Percentiles rank a stretch among this genome's conserved stretches.
phyloP scores from a whole-genome alignment of 2,113 vertebrate species.

The Eira barbara region DNA sequence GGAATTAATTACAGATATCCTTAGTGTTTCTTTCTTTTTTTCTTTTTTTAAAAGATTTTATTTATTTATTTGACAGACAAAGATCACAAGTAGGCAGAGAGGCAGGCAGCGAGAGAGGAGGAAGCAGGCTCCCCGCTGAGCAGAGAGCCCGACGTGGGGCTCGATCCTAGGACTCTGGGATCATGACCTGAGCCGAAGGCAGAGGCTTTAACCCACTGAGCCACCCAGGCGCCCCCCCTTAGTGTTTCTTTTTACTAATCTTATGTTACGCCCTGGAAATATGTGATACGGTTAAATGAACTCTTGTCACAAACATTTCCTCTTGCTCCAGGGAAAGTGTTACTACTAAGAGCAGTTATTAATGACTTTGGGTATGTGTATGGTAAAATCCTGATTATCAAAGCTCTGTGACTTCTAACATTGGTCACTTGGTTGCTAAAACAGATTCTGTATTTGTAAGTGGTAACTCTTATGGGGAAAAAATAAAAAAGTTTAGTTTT shows the following conservation, averaged over 20 bases:
- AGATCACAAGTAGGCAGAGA: no score
- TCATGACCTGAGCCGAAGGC: no score
- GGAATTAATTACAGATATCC: background rate
- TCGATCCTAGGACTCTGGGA: no score
- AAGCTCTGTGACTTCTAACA: background rate
- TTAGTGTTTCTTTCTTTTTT: background rate
- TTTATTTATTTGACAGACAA: no score
- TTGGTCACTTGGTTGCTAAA: background rate
- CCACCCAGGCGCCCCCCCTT: background rate
- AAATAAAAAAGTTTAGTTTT: background rate
- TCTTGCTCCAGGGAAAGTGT: background rate
- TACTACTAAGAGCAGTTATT: background rate
- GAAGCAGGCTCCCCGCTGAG: no score
- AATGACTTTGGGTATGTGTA: background rate
- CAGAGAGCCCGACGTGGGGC: no score
- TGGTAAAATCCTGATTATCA: background rate
- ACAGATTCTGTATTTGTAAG: background rate
- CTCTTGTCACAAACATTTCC: background rate
- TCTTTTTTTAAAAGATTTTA: no score
- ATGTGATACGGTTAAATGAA: background rate
- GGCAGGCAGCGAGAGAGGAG: no score
- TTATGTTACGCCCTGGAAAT: background rate
- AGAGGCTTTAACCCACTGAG: no score
- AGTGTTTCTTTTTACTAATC: background rate
- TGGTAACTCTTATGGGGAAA: background rate